Base-by-base conservation (phyloP, 2,113 vertebrate species). In the Anoplopoma fimbria region DNA sequence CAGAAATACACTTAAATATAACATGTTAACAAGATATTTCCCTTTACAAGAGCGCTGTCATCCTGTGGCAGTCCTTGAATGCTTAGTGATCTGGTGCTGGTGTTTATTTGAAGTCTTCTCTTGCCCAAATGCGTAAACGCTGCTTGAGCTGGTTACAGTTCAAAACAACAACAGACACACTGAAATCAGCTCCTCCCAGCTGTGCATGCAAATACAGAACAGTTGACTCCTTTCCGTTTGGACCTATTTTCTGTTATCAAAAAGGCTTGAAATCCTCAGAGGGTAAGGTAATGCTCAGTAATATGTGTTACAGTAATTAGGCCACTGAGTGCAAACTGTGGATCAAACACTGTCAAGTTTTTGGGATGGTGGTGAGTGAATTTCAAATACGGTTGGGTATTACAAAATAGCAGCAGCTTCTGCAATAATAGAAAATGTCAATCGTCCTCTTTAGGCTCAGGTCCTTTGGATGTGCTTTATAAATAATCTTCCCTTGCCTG, bases 201-300 rank as follows among this genome's bases (percentile, higher is more conserved):
- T 62, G 27, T 47, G 34, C 14, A 17, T 19, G 19, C 51, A 65
- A 51, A 73, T 68, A 68, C 40, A 33, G 12, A 68, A 38, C 61
- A 58, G 25, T 42, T 17, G 12, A 34, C 33, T 67, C 6, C 17
- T 73, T 45, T 68, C 33, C 53, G 61, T 77, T 81, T 69, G 55
- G 17, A 73, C 63, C 21, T 63, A 53, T 73, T 63, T 77, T 63
- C 23, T 36, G 2, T 62, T 4, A 62, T 68, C 23, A 36, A 68
- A 85, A 77, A 53, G 64, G 64, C 49, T 17, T 67, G 21, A 64
- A 60, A 67, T 67, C 31, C 57, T 79, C 69, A 12, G 38, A 7
- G 60, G 58, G 74, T 55, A 15, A 31, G 29, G 33, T 49, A 17
- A 14, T 58, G 10, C 34, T 69, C 13, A 4, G 58, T 51, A 34